Conservation (phyloP, 1,140 invertebrate genomes). For the Lordiphosa clarofinis region DNA sequence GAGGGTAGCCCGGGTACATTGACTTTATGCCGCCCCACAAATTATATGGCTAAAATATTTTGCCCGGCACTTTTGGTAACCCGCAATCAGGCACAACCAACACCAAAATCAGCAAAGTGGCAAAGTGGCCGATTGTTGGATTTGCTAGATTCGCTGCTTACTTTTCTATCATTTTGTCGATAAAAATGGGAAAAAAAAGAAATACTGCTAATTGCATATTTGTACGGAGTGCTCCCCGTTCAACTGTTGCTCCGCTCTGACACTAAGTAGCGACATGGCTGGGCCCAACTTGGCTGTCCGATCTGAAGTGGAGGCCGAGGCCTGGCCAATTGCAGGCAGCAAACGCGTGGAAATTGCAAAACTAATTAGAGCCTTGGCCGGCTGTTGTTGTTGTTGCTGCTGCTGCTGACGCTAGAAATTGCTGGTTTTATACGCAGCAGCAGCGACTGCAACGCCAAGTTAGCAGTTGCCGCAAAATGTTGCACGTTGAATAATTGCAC, state of each 20-base stretch:
- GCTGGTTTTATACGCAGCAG: conserved; percentile 62
- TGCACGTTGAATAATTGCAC: conserved; percentile 78
- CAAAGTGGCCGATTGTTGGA: conserved; percentile 53
- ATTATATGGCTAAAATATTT: conserved; percentile 71
- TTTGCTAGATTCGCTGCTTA: conserved; percentile 31
- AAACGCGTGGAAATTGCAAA: conserved; percentile 74
- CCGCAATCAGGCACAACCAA: conserved; percentile 55
- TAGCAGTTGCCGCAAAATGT: conserved; percentile 70
- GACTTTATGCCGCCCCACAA: conserved; percentile 61
- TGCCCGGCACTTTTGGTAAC: conserved; percentile 64
- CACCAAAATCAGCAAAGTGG: conserved; percentile 50
- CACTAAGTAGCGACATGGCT: conserved; percentile 66
- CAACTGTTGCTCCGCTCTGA: conserved; percentile 62
- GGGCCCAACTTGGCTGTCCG: conserved; percentile 19
- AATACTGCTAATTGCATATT: conserved; percentile 74
- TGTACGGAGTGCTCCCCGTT: conserved; percentile 44
- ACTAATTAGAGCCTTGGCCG: conserved; percentile 75
- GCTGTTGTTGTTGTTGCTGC: conserved; percentile 30
- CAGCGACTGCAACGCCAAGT: conserved; percentile 26
- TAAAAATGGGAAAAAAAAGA: conserved; percentile 34
- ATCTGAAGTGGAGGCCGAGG: conserved; percentile 5
- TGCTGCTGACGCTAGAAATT: conserved; percentile 64
- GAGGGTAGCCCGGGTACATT: conserved; percentile 41
- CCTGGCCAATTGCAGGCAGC: conserved; percentile 29
- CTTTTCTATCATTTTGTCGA: conserved; percentile 65